Conservation (phyloP, 2,113 vertebrate species). For the Galemys pyrenaicus region DNA sequence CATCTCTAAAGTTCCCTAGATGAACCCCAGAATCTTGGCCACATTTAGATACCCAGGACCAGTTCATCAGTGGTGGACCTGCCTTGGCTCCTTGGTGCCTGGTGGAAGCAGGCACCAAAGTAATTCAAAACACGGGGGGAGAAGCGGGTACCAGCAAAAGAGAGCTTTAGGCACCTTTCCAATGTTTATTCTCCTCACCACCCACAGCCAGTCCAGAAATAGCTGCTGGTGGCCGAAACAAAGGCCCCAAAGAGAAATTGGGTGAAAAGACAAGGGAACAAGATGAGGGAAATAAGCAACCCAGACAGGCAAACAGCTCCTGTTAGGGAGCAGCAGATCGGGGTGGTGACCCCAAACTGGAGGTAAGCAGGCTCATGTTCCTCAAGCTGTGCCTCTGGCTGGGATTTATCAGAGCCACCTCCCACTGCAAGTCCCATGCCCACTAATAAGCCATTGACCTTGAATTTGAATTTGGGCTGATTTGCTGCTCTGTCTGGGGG, state of each 20-base stretch:
- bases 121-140: not conserved
- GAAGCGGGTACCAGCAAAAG: not conserved
- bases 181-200: not conserved
- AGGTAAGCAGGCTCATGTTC: not conserved
- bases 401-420: not conserved
- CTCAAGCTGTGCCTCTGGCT: not conserved
- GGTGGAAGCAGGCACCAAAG: not conserved
- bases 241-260: not conserved
- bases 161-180: not conserved
- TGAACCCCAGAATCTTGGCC: not conserved
- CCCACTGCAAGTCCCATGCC: slow-evolving; percentile 2
- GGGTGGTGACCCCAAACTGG: not conserved
- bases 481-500: slow-evolving; percentile 76
- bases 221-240: not conserved
- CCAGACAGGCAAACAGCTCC: not conserved
- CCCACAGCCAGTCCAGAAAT: not conserved
- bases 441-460: slow-evolving; percentile 83
- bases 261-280: not conserved
- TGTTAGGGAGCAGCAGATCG: not conserved
- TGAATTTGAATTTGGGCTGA: slow-evolving; percentile 81
- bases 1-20: not conserved
- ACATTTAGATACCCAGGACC: not conserved
- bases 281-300: not conserved
- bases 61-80: fast-evolving
- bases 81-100: not conserved